Base-by-base conservation (phyloP, 2,113 vertebrate genomes). In the Cottus gobio region DNA sequence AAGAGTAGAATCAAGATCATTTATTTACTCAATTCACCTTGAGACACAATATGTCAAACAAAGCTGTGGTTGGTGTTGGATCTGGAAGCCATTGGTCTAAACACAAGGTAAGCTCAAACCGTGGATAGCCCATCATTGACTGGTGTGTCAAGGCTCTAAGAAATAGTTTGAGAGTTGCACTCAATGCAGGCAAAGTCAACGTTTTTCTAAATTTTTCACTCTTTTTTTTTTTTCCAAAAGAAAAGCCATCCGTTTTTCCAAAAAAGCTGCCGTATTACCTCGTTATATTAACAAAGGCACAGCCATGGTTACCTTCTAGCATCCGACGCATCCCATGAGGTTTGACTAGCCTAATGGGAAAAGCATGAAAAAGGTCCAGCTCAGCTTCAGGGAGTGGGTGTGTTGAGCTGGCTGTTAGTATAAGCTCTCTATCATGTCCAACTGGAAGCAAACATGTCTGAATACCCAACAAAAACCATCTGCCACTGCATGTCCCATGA, bases 311-410 rank as follows among this genome's bases (percentile, higher is more conserved):
- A 28, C 76, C 68, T 80, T 64, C 68, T 24, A 60, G 68, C 68
- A 74, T 81, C 46, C 69, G 16, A 78, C 65, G 64, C 75, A 36
- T 82, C 88, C 85, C 85, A 2, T 16, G 77, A 75, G 82, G 64
- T 72, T 77, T 12, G 56, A 72, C 76, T 16, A 62, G 79, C 68
- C 85, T 85, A 79, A 83, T 79, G 70, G 39, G 82, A 58, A 83
- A 77, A 74, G 85, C 67, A 70, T 75, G 74, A 89, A 85, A 83
- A 83, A 74, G 67, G 68, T n/a, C 82, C 85, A 50, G 85, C 84
- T 89, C 82, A 73, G 82, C 79, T 85, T 87, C 78, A 50, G 75
- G 80, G 71, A 81, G 77, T 48, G 64, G 0, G 50, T 48, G 68
- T 60, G 86, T 66, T 82, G 42, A 67, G 76, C 75, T 62, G 69